Conservation (phyloP, 2,113 vertebrate species). For the Eira barbara region DNA sequence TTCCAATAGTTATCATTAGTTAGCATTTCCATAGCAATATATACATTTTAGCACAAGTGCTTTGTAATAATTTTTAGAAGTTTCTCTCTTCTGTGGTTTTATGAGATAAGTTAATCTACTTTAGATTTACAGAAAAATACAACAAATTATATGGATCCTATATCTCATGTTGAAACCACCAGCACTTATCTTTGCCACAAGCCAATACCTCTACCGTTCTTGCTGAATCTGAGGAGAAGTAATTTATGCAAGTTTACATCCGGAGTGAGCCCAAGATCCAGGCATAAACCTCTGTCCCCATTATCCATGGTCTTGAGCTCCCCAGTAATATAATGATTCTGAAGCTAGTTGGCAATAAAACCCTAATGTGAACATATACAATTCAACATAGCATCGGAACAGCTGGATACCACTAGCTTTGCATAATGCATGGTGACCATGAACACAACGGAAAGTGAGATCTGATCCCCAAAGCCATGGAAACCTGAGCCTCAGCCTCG, state of each 20-base stretch:
- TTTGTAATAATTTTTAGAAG: constrained; percentile 16
- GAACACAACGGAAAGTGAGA: neutral
- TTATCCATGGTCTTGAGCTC: neutral
- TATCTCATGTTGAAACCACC: neutral
- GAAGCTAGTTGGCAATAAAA: constrained; percentile 14
- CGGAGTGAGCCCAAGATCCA: neutral
- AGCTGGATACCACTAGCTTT: neutral
- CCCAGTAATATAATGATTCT: neutral
- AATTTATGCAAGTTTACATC: constrained; percentile 5
- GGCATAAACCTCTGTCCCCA: neutral
- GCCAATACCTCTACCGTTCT: neutral
- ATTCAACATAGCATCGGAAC: neutral
- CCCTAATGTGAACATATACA: neutral
- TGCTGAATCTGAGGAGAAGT: neutral
- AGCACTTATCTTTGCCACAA: neutral
- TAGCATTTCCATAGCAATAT: constrained; percentile 57
- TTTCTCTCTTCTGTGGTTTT: constrained; percentile 5
- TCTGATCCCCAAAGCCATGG: neutral
- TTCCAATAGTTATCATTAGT: constrained; percentile 27
- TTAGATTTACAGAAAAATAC: constrained; percentile 42
- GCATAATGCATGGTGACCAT: neutral
- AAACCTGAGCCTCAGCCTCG: neutral
- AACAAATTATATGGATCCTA: neutral
- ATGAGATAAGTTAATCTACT: constrained; percentile 12
- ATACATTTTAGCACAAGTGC: constrained; percentile 1